Evolutionary conservation across 2,797 vertebrate genomes (phyloP).

Genomic region (Diplodus sargus): DNA sequence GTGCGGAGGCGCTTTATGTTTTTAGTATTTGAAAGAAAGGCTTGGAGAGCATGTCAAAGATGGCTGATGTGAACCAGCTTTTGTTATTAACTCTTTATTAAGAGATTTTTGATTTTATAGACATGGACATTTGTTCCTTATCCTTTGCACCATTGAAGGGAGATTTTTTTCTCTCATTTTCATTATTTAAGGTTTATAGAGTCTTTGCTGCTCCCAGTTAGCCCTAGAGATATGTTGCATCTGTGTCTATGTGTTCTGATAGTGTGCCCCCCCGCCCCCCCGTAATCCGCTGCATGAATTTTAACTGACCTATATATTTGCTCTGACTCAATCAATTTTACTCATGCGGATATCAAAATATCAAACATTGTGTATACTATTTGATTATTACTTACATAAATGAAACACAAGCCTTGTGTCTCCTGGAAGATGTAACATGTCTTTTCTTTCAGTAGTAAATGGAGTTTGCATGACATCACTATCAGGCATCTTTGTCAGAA

Average conservation of each 20-base stretch:
- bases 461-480: background rate
- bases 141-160: background rate
- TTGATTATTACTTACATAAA: background rate
- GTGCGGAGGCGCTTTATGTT: conserved; percentile 14
- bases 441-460: background rate
- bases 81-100: conserved; percentile 15
- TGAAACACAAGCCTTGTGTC: background rate
- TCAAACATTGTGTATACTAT: too few species aligned
- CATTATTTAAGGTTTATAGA: conserved; percentile 31
- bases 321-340: background rate
- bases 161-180: conserved; percentile 30
- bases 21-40: conserved; percentile 24
- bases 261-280: background rate
- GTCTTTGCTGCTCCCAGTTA: conserved; percentile 6
- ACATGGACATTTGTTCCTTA: conserved; percentile 15
- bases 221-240: conserved; percentile 5
- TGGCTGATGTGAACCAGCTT: conserved; percentile 6
- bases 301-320: conserved; percentile 7
- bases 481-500: background rate
- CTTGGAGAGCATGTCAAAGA: background rate
- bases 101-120: conserved; percentile 2
- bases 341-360: background rate
- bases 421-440: background rate
- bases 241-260: conserved; percentile 10
- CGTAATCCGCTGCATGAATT: background rate